Percentiles rank a stretch among this genome's conserved stretches.
Conservation (phyloP, 2,113 vertebrate genomes). For the Typhlomys cinereus region DNA sequence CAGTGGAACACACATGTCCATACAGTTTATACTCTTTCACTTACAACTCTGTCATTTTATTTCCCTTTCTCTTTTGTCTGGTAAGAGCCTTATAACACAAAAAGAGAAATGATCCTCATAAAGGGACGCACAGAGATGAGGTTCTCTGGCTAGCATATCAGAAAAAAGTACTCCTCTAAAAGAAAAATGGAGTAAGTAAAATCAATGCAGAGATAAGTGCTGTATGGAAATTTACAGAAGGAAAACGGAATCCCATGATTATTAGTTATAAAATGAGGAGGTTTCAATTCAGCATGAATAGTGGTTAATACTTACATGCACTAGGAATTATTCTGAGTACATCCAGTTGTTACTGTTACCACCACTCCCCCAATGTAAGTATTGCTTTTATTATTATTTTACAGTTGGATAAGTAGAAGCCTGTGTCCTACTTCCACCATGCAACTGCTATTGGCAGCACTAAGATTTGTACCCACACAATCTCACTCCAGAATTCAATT, state of each 20-base stretch:
- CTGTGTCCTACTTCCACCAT: not conserved
- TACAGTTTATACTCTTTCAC: not conserved
- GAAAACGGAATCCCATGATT: not conserved
- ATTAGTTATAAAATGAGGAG: not conserved
- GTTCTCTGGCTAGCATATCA: not conserved
- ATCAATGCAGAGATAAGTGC: not conserved
- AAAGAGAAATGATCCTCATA: not conserved
- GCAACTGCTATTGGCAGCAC: not conserved
- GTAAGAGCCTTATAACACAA: not conserved
- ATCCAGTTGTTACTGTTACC: not conserved
- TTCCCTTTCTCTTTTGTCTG: not conserved
- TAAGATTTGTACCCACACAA: not conserved
- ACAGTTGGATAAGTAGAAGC: not conserved
- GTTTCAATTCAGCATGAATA: not conserved
- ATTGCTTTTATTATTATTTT: not conserved
- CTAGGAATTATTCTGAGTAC: not conserved
- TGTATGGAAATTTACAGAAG: not conserved
- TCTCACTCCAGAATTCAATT: not conserved
- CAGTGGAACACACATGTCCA: not conserved
- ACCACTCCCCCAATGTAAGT: not conserved
- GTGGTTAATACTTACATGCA: accelerated
- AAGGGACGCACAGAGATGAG: not conserved
- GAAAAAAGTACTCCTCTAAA: not conserved
- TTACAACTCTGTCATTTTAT: not conserved
- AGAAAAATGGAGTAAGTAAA: not conserved